These are phyloP conservation scores for Eupeodes latifasciatus DNA, from an alignment of 2,888 invertebrate species.

Conservation along the genomic window DNA sequence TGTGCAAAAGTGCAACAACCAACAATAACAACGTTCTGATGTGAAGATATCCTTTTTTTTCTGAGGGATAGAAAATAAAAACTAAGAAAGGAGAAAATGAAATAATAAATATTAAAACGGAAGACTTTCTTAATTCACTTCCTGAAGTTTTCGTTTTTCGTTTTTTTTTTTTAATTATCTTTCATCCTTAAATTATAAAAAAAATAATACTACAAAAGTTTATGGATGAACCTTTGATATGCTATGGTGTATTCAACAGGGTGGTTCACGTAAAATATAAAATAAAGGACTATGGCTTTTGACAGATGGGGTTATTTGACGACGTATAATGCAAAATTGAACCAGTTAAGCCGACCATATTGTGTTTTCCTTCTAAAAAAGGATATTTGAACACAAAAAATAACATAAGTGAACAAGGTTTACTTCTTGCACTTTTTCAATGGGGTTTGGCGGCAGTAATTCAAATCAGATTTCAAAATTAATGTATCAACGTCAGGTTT, in stretches of 20 bases:
- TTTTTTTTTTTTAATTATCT: neutral
- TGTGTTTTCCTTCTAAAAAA: too few species aligned
- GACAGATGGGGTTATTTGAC: too few species aligned
- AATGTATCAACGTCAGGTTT: too few species aligned
- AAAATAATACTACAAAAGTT: neutral
- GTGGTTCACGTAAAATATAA: neutral
- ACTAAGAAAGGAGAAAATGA: neutral
- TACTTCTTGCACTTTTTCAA: too few species aligned
- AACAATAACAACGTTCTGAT: neutral
- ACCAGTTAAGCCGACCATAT: too few species aligned
- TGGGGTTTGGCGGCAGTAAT: too few species aligned
- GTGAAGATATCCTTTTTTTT: slow-evolving; percentile 1
- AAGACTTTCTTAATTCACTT: slow-evolving; percentile 55
- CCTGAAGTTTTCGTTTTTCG: neutral
- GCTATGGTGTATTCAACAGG: neutral
- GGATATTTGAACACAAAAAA: too few species aligned
- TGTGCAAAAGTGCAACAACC: slow-evolving; percentile 48
- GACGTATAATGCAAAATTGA: too few species aligned
- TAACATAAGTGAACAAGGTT: too few species aligned
- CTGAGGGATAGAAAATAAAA: neutral
- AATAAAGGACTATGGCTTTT: neutral
- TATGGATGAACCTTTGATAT: neutral
- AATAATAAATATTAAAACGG: slow-evolving; percentile 27
- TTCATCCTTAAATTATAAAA: neutral
- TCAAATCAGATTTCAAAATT: too few species aligned